Evolutionary conservation across 1,140 invertebrate species (phyloP), one percentile per base, ranked within the genome.

Genomic region (Stegodyphus dumicola): DNA sequence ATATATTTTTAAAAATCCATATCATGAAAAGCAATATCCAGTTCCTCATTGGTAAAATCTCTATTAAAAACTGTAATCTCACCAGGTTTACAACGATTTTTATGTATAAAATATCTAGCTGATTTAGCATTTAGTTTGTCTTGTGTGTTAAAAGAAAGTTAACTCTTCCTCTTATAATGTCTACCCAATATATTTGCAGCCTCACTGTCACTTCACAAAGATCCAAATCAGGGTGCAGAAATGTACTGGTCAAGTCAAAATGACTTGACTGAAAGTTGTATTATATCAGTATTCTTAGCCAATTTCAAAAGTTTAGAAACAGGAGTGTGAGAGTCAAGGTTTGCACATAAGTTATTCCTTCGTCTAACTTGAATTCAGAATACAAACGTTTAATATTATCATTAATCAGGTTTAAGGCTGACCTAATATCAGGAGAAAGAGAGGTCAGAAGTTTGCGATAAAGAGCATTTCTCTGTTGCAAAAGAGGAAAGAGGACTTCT

Each of bases 91-190:
- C 48, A 71, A 48, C 48, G 48, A n/a, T 48, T 11, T 71, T 71
- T 51, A 52, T 71, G 70, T 54, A 71, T 71, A 52, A 71, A 71
- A 71, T 71, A 7, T 71, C 5, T 71, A 11, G 70, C 70, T 10
- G 10, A 49, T 71, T 48, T 71, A 48, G 70, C 70, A 71, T 3
- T 52, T 49, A 52, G 18, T 71, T 71, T 71, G 70, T 51, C 70
- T 71, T 71, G 0, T 11, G n/a, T 11, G 70, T 49, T 49, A 71
- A 71, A 71, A 71, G 33, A 33, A 33, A 33, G 1, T 33, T 33
- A 3, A 33, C 33, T 33, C 33, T 33, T 3, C 33, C 33, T 60
- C 4, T 15, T 1, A 60, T 60, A 60, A 60, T 60, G 4, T 60
- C 56, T 15, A 11, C 4, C 56, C 9, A 60, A 60, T 60, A 60